Conservation (phyloP, 2,113 vertebrate species). For the Nerophis ophidion region DNA sequence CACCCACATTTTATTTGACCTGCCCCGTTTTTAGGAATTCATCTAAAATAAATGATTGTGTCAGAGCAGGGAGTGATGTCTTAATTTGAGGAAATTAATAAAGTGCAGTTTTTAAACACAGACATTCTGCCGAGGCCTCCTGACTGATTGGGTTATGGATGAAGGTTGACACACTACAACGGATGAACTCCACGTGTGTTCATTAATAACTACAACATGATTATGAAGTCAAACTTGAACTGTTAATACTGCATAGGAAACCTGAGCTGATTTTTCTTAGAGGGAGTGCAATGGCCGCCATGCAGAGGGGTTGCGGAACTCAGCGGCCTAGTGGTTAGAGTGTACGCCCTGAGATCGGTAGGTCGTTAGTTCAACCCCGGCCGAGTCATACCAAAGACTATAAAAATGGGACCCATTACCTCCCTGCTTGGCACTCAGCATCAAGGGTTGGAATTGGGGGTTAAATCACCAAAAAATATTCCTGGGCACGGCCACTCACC, state of each 20-base stretch:
- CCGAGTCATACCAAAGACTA: no score
- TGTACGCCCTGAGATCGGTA: no score
- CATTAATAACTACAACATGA: slow-evolving; percentile 58
- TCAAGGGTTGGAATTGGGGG: no score
- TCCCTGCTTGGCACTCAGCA: no score
- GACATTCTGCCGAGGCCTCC: slow-evolving; percentile 28
- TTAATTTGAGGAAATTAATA: slow-evolving; percentile 57
- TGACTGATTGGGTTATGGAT: slow-evolving; percentile 59
- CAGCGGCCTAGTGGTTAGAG: no score
- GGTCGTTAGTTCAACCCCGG: no score
- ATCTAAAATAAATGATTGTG: slow-evolving; percentile 56
- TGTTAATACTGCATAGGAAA: slow-evolving; percentile 19
- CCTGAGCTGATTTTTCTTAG: slow-evolving; percentile 9
- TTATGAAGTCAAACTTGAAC: slow-evolving; percentile 49
- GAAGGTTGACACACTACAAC: slow-evolving; percentile 52
- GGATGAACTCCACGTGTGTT: slow-evolving; percentile 49
- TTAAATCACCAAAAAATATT: no score
- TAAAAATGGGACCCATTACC: no score
- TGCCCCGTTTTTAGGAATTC: slow-evolving; percentile 50
- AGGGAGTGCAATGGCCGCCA: slow-evolving; percentile 26
- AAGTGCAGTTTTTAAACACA: slow-evolving; percentile 48
- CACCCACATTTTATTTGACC: slow-evolving; percentile 40
- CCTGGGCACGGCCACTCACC: no score
- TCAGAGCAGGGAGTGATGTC: slow-evolving; percentile 39
- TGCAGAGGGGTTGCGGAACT: slow-evolving; percentile 23